Conservation (phyloP, 2,113 vertebrate genomes). For the Periophthalmus modestus region DNA sequence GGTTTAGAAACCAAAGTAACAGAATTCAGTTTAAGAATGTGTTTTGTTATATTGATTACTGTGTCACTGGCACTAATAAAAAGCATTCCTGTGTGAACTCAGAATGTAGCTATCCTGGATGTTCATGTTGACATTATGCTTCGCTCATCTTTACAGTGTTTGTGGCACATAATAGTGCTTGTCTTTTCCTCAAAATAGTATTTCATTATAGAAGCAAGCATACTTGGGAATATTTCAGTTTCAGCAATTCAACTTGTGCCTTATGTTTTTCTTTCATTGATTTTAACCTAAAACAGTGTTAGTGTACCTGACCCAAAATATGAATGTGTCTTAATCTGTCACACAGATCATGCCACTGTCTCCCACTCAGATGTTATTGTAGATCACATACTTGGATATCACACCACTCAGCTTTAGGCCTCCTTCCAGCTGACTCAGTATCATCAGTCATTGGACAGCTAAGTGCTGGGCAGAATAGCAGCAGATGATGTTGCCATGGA, state of each 20-base stretch:
- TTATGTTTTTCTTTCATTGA: slow-evolving; percentile 79
- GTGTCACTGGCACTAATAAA: slow-evolving; percentile 64
- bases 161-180: slow-evolving; percentile 54
- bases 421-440: slow-evolving; percentile 35
- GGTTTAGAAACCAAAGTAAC: slow-evolving; percentile 75
- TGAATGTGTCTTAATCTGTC: slow-evolving; percentile 56
- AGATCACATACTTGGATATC: slow-evolving; percentile 16
- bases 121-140: slow-evolving; percentile 39
- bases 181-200: slow-evolving; percentile 46
- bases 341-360: slow-evolving; percentile 41
- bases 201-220: slow-evolving; percentile 62
- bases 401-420: slow-evolving; percentile 24
- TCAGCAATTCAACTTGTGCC: slow-evolving; percentile 78
- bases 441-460: slow-evolving; percentile 39
- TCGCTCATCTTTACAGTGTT: slow-evolving; percentile 59
- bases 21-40: slow-evolving; percentile 57
- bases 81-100: slow-evolving; percentile 68
- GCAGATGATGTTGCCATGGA: slow-evolving; percentile 63
- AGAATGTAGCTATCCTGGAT: slow-evolving; percentile 70
- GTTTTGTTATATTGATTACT: slow-evolving; percentile 59
- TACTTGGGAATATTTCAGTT: slow-evolving; percentile 63
- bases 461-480: slow-evolving; percentile 32
- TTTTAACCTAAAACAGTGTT: slow-evolving; percentile 61
- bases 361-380: slow-evolving; percentile 19
- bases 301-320: slow-evolving; percentile 46